Evolutionary conservation across 2,888 invertebrate genomes (phyloP), one percentile per base, ranked within the genome.

Genomic region (Iphiclides podalirius): DNA sequence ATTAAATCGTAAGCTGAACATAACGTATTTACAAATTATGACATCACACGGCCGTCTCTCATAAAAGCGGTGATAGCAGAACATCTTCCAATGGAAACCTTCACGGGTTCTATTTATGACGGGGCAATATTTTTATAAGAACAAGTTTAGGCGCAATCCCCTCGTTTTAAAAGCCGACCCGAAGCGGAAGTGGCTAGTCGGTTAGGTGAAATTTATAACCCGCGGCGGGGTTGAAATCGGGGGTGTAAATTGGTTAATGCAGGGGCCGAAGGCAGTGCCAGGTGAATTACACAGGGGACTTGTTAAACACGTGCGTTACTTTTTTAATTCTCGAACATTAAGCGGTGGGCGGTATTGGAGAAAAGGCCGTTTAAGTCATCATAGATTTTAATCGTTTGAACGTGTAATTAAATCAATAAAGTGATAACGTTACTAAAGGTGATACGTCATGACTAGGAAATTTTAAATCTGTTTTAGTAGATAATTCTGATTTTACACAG

Each of bases 151-250:
- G 58, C 60, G 62, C 60, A 61, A 57, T 69, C 70, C 73, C 70
- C 66, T 37, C 64, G 43, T 71, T 80, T 74, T 72, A 71, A 74
- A 82, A 76, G 75, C 76, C 72, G 74, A 72, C 69, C 67, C 62
- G 58, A 56, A 66, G 66, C 80, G 86, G 87, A 87, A 83, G 76
- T 73, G 72, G 72, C 75, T 78, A 74, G 85, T 79, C 79, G 75
- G 83, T 78, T 79, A 75, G 70, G 71, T 75, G 71, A 72, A 75
- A 78, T 78, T 76, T 78, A 78, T 76, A 70, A 70, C 73, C 71
- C 57, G 60, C 60, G 54, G 41, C 39, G 47, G 61, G 67, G 69
- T 67, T 66, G 59, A 64, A 71, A 70, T 70, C 67, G 72, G 70
- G 75, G 75, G 75, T 75, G 74, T 75, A 72, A 76, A 77, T 75